Percentiles rank a stretch among this genome's conserved stretches.
Evolutionary conservation across 1,140 invertebrate species (phyloP).

Genomic region (Anagrus nilaparvatae): DNA sequence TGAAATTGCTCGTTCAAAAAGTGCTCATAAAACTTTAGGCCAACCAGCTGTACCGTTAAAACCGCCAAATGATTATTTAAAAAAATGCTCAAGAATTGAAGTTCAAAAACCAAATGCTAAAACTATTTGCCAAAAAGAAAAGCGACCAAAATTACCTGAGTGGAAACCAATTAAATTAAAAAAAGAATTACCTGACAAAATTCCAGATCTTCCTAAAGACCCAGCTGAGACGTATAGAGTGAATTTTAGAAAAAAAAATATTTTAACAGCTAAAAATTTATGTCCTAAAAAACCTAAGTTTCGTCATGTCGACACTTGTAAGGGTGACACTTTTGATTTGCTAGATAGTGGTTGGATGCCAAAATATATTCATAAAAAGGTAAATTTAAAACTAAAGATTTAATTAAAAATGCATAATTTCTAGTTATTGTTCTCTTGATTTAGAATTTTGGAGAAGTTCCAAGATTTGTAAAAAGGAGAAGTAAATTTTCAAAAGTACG

Average conservation of each 20-base stretch:
- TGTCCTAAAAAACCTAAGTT: slow-evolving; percentile 34
- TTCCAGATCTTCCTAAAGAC: slow-evolving; percentile 17
- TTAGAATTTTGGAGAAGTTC: slow-evolving; percentile 16
- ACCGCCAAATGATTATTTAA: slow-evolving; percentile 46
- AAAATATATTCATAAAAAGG: slow-evolving; percentile 33
- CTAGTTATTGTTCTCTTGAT: too few species aligned
- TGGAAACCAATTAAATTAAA: too few species aligned
- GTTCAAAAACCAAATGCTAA: too few species aligned
- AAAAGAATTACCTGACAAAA: neutral
- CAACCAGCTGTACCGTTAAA: slow-evolving; percentile 45
- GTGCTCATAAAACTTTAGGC: slow-evolving; percentile 47
- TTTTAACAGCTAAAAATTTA: slow-evolving; percentile 40
- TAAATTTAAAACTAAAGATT: too few species aligned
- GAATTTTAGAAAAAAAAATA: slow-evolving; percentile 48
- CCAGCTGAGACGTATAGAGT: slow-evolving; percentile 21
- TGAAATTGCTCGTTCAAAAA: slow-evolving; percentile 17
- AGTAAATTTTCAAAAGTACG: slow-evolving; percentile 7
- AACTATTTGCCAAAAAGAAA: too few species aligned
- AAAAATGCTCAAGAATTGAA: too few species aligned
- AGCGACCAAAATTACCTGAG: too few species aligned
- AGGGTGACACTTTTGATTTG: slow-evolving; percentile 35
- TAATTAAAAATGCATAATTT: too few species aligned
- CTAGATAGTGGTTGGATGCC: slow-evolving; percentile 39
- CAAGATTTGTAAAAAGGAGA: neutral
- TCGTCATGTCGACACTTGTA: slow-evolving; percentile 36